Conservation (phyloP, 2,888 invertebrate genomes). For the Reticulitermes lucifugus region DNA sequence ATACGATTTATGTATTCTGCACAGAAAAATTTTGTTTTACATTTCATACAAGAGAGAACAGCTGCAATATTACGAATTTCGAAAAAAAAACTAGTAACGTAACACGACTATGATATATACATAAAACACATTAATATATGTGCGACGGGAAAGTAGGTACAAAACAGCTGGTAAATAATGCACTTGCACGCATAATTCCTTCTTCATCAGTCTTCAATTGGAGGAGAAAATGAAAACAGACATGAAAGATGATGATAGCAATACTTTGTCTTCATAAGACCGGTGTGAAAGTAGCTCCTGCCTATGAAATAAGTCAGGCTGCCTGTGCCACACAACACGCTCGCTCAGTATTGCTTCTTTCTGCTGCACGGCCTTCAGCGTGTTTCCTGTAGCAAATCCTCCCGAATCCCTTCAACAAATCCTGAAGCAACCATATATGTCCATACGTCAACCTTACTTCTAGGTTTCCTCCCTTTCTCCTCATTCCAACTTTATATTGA, state of each 20-base stretch:
- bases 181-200: no score
- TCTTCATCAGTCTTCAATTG: no score
- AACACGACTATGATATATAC: no score
- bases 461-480: not conserved
- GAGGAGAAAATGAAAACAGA: no score
- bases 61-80: no score
- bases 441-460: constrained; percentile 15
- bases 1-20: no score
- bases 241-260: not conserved
- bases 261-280: not conserved
- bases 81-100: no score
- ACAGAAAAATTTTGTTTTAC: no score
- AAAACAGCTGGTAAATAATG: no score
- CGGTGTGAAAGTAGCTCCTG: not conserved
- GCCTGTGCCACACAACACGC: not conserved
- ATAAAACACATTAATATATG: no score
- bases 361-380: not conserved
- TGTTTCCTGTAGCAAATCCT: constrained; percentile 14
- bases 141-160: no score
- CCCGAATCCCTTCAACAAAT: constrained; percentile 19
- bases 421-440: constrained; percentile 14
- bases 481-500: not conserved
- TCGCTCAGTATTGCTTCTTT: not conserved
- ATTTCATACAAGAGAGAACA: no score
- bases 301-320: not conserved